Base-by-base conservation (phyloP, 1,140 invertebrate genomes). In the Anastatus disparis region DNA sequence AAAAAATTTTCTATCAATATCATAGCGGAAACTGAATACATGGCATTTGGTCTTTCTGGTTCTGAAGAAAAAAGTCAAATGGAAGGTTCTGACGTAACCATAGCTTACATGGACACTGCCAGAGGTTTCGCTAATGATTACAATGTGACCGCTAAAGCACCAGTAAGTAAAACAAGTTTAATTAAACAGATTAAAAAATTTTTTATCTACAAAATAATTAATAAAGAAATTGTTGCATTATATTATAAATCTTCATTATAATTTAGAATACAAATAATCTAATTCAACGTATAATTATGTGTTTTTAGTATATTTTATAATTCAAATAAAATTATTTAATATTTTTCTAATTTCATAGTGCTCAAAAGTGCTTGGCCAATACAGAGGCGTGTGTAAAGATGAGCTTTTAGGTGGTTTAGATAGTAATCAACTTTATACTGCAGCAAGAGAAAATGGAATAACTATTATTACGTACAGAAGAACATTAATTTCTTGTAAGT, bases 1-100 rank as follows among this genome's bases (percentile, higher is more conserved):
- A n/a, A n/a, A n/a, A n/a, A n/a, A n/a, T n/a, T n/a, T n/a, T n/a
- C n/a, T n/a, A n/a, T n/a, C 1, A 12, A 15, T 59, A n/a, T 27
- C 13, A 26, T 89, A 84, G 91, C 79, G 0, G 89, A 92, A 75
- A 86, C 93, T 76, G 94, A 95, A 72, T 97, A 96, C 81, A 91
- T 96, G 89, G 91, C 93, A 17, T 96, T 96, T 82, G 95, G 95
- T 38, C 81, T 96, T 17, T 95, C 94, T 35, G 95, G 94, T 27
- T 91, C 90, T 2, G 81, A 87, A 3, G 86, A 87, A 4, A 87
- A 87, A 56, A 91, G 92, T 74, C 88, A 91, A 85, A 97, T 97
- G 95, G 85, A 95, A 75, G 94, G 94, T 27, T 89, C 93, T 2
- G 95, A 97, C 87, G 91, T 94, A 24, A 90, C 93, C 2, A 87